Conservation (phyloP, 2,888 invertebrate species). For the Zaprionus bogoriensis region DNA sequence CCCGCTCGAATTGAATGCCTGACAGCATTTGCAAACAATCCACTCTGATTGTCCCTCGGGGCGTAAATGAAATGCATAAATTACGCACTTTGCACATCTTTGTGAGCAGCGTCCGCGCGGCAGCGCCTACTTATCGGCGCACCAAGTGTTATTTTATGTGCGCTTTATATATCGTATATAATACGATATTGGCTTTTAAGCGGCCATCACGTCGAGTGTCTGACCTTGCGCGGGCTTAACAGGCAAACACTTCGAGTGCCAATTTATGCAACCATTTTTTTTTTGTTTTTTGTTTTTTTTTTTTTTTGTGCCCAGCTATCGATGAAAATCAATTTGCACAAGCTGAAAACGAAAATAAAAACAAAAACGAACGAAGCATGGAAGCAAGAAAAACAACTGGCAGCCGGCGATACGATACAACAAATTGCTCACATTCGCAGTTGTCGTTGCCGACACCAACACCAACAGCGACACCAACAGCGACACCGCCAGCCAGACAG, state of each 20-base stretch:
- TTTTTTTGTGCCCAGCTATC: constrained; percentile 45
- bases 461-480: too few relatives aligned
- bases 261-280: constrained; percentile 64
- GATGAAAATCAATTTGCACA: constrained; percentile 65
- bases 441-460: too few relatives aligned
- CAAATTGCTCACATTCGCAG: constrained; percentile 47
- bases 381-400: not conserved
- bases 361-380: not conserved
- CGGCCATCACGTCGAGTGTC: constrained; percentile 41
- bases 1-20: constrained; percentile 9
- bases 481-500: constrained; percentile 7
- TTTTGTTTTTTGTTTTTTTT: too few relatives aligned
- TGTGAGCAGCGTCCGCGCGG: not conserved
- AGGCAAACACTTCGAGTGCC: constrained; percentile 47
- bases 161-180: constrained; percentile 8
- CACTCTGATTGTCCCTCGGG: constrained; percentile 22
- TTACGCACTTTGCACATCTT: constrained; percentile 23
- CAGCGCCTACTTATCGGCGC: constrained; percentile 27
- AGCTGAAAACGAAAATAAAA: constrained; percentile 18
- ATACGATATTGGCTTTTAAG: constrained; percentile 47
- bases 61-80: constrained; percentile 41
- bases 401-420: constrained; percentile 19
- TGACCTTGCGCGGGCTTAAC: constrained; percentile 47
- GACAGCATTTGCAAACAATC: constrained; percentile 6
- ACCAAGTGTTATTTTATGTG: constrained; percentile 34